Evolutionary conservation across 64 coral and sea anemone genomes (phyloP).

Genomic region (Pachyseris speciosa): DNA sequence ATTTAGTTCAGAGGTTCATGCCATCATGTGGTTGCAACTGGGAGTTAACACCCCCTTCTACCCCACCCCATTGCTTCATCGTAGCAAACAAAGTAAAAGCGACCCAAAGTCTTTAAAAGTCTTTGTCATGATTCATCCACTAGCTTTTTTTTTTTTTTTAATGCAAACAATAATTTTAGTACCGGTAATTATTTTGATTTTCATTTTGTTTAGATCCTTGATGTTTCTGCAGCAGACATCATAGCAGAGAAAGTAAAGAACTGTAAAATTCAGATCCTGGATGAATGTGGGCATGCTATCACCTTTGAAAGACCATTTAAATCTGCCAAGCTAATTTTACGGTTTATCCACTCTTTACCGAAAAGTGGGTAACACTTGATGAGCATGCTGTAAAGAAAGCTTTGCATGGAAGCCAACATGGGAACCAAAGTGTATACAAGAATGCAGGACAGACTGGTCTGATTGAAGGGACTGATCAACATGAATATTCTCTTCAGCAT

Average conservation of each 20-base stretch:
- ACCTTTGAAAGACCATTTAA: constrained; percentile 90
- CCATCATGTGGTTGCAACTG: too few relatives aligned
- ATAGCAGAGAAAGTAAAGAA: constrained; percentile 83
- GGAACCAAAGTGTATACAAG: neutral
- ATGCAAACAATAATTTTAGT: too few relatives aligned
- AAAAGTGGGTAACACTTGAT: neutral
- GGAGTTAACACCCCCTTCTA: too few relatives aligned
- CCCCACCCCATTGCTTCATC: too few relatives aligned
- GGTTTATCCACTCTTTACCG: constrained; percentile 69
- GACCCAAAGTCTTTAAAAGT: too few relatives aligned
- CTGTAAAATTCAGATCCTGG: constrained; percentile 73
- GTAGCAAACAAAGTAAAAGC: too few relatives aligned
- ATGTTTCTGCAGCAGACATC: constrained; percentile 78
- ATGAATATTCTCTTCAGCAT: too few relatives aligned
- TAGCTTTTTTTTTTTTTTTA: too few relatives aligned
- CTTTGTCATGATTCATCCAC: too few relatives aligned
- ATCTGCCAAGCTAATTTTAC: constrained; percentile 80
- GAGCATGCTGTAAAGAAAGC: neutral
- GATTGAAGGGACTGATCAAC: too few relatives aligned
- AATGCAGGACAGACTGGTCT: neutral
- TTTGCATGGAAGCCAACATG: neutral
- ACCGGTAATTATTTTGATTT: neutral
- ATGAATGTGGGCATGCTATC: constrained; percentile 87
- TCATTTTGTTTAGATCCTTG: constrained; percentile 65
- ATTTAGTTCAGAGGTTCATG: too few relatives aligned